phyloP scores from a whole-genome alignment of 1,140 invertebrate genomes.

The Drosophila kurseongensis region DNA sequence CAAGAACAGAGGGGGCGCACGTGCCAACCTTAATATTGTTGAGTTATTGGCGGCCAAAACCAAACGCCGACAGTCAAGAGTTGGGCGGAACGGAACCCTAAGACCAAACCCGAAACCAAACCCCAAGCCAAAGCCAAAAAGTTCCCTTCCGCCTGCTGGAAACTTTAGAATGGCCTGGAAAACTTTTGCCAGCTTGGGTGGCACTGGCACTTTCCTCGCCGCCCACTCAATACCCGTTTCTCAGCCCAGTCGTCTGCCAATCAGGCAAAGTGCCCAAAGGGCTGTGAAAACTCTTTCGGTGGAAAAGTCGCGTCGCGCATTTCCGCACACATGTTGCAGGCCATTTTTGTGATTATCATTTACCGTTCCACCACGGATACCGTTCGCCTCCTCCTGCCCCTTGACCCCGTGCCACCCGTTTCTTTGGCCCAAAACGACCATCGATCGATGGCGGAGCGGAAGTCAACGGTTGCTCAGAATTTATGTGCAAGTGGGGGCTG shows the following conservation, averaged over 20 bases:
- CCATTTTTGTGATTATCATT: constrained; percentile 81
- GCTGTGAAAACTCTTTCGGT: constrained; percentile 70
- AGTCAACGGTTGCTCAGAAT: constrained; percentile 29
- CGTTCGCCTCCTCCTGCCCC: not conserved
- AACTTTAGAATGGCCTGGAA: constrained; percentile 12
- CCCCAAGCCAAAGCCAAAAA: constrained; percentile 60
- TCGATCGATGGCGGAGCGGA: constrained; percentile 51
- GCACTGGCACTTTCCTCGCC: constrained; percentile 9
- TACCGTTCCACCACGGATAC: constrained; percentile 43
- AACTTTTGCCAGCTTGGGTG: constrained; percentile 34
- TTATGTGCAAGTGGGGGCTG: constrained; percentile 61
- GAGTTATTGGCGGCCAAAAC: constrained; percentile 80
- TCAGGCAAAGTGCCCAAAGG: constrained; percentile 71
- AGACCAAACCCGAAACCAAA: constrained; percentile 18
- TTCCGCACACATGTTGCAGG: constrained; percentile 80
- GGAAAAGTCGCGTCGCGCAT: constrained; percentile 75
- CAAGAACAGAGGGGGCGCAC: constrained; percentile 45
- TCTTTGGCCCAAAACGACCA: constrained; percentile 25
- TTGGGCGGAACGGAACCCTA: constrained; percentile 39
- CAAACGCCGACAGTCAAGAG: constrained; percentile 78
- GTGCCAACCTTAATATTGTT: constrained; percentile 81
- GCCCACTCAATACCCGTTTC: not conserved
- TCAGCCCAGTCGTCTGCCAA: constrained; percentile 47
- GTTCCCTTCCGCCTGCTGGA: constrained; percentile 46
- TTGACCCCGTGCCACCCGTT: not conserved